Conservation (phyloP, 2,888 invertebrate genomes). For the Agrochola circellaris region DNA sequence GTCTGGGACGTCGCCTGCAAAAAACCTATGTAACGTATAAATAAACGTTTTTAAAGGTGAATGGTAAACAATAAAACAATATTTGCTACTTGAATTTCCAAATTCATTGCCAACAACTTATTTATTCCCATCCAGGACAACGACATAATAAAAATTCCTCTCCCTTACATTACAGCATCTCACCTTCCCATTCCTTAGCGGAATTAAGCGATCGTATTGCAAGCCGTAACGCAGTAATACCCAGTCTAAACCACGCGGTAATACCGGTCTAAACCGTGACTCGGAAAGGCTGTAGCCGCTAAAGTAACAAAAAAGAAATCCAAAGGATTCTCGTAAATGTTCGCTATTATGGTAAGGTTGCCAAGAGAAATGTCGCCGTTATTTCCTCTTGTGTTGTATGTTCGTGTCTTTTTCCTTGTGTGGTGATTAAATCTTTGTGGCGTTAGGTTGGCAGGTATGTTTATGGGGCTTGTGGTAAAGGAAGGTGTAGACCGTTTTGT, state of each 20-base stretch:
- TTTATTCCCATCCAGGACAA: slow-evolving; percentile 15
- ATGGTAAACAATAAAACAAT: neutral
- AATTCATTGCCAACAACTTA: slow-evolving; percentile 16
- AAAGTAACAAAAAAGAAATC: slow-evolving; percentile 61
- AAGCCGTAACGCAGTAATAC: slow-evolving; percentile 54
- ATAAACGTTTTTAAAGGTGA: neutral
- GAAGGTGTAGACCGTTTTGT: neutral
- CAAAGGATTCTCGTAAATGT: slow-evolving; percentile 59
- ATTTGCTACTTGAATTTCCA: neutral
- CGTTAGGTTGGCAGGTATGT: slow-evolving; percentile 37
- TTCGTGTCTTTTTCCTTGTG: slow-evolving; percentile 43
- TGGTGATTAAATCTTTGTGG: slow-evolving; percentile 54
- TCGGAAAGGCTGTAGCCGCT: slow-evolving; percentile 32
- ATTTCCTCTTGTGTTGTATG: slow-evolving; percentile 51
- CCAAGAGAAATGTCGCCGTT: slow-evolving; percentile 56
- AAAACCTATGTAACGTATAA: neutral
- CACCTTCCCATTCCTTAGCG: slow-evolving; percentile 44
- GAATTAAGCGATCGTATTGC: slow-evolving; percentile 61
- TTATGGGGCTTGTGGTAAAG: slow-evolving; percentile 18
- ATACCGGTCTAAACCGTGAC: slow-evolving; percentile 59
- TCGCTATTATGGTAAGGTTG: slow-evolving; percentile 57
- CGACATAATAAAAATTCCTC: slow-evolving; percentile 39
- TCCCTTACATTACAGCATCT: slow-evolving; percentile 45
- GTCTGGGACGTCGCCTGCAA: neutral
- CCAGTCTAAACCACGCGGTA: slow-evolving; percentile 47